These are phyloP conservation scores for Synchiropus splendidus DNA, from an alignment of 2,113 vertebrate genomes.

Conservation along the genomic window DNA sequence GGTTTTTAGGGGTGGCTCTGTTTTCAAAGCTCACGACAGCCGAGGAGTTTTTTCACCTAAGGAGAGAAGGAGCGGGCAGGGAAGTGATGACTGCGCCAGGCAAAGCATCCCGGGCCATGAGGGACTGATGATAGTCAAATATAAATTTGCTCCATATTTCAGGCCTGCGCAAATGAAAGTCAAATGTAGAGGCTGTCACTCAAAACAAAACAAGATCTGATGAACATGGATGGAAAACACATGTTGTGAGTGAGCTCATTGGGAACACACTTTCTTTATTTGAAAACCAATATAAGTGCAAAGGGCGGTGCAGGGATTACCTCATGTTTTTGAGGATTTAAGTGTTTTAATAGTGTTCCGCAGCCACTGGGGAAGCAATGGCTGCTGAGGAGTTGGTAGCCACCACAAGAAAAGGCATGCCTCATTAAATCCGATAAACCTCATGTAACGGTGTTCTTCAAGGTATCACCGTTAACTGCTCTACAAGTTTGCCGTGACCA, in stretches of 20 bases:
- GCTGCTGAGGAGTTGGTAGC: slow-evolving; percentile 22
- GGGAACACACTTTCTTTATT: slow-evolving; percentile 5
- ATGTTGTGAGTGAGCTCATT: slow-evolving; percentile 2
- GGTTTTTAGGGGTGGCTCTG: slow-evolving; percentile 45
- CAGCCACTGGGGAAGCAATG: slow-evolving; percentile 13
- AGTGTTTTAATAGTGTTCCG: slow-evolving; percentile 15
- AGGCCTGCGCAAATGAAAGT: slow-evolving; percentile 38
- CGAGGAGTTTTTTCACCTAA: slow-evolving; percentile 54
- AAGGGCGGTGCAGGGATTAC: slow-evolving; percentile 1
- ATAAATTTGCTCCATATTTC: slow-evolving; percentile 37
- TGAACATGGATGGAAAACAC: slow-evolving; percentile 11
- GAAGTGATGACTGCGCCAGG: slow-evolving; percentile 33
- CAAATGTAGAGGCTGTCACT: slow-evolving; percentile 35
- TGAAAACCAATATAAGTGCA: slow-evolving; percentile 7
- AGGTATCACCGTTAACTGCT: slow-evolving; percentile 40
- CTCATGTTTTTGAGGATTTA: slow-evolving; percentile 22
- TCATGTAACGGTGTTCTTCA: slow-evolving; percentile 40
- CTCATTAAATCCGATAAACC: slow-evolving; percentile 50
- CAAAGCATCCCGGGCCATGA: slow-evolving; percentile 20
- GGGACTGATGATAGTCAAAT: slow-evolving; percentile 35
- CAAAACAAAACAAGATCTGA: slow-evolving; percentile 9
- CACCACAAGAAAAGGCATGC: slow-evolving; percentile 21
- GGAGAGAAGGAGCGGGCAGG: neutral
- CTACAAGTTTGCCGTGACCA: slow-evolving; percentile 48
- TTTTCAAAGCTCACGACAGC: slow-evolving; percentile 46